phyloP scores from a whole-genome alignment of 2,797 vertebrate genomes.

The Muscicapa comitata region DNA sequence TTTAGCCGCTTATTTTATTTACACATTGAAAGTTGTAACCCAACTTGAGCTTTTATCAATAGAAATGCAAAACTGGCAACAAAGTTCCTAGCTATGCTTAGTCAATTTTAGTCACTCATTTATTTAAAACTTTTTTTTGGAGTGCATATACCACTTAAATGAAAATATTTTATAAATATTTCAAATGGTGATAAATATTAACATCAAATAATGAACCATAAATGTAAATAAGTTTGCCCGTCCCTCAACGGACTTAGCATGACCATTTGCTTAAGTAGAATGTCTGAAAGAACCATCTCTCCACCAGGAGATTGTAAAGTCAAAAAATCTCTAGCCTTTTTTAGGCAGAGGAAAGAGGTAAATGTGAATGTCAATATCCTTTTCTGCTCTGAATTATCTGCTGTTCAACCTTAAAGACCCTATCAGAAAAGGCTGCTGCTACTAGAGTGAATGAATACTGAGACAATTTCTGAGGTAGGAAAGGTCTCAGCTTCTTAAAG shows the following conservation, averaged over 20 bases:
- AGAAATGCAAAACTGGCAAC: neutral
- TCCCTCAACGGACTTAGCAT: neutral
- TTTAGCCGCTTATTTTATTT: neutral
- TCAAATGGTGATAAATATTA: neutral
- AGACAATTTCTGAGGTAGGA: neutral
- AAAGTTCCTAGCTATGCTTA: neutral
- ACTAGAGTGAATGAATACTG: neutral
- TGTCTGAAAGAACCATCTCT: neutral
- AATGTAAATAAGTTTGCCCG: neutral
- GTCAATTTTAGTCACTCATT: neutral
- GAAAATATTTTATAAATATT: neutral
- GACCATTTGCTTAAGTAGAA: neutral
- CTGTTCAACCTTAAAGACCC: neutral
- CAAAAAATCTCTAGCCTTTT: neutral
- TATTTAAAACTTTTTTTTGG: neutral
- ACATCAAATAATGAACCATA: neutral
- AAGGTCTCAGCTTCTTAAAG: neutral
- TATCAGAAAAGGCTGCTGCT: neutral
- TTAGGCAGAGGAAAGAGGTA: neutral
- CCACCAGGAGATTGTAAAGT: neutral
- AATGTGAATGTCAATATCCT: neutral
- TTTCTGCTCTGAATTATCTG: neutral
- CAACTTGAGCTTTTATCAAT: neutral
- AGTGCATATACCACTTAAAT: neutral
- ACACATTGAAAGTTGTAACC: neutral